A percentile compares a stretch with the other conserved stretches of the same genome.
phyloP scores from a whole-genome alignment of 2,113 vertebrate species.

The Channa maculata region DNA sequence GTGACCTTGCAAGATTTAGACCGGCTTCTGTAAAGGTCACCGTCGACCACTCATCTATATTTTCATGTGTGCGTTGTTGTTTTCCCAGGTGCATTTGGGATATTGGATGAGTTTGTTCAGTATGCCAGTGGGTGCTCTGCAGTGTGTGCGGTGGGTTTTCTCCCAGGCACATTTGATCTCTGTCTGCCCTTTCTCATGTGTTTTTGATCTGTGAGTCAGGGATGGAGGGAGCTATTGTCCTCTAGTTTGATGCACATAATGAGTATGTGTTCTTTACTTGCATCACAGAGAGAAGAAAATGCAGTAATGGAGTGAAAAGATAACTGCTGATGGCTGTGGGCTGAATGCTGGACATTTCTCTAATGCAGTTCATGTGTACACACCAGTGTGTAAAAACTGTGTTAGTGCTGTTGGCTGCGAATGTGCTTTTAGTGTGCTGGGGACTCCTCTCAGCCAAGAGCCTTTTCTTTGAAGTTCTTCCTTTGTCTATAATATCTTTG shows the following conservation, averaged over 20 bases:
- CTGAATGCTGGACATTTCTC: not conserved
- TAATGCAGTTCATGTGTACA: not conserved
- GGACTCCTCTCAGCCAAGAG: slow-evolving; percentile 52
- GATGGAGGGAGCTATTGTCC: slow-evolving; percentile 31
- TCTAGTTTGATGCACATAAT: slow-evolving; percentile 44
- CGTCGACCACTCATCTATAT: slow-evolving; percentile 5
- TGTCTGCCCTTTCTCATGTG: slow-evolving; percentile 51
- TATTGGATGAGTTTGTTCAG: slow-evolving; percentile 13
- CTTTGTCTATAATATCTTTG: slow-evolving; percentile 69
- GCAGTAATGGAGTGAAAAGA: slow-evolving; percentile 24
- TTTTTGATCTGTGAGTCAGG: slow-evolving; percentile 63
- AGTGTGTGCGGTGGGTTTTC: slow-evolving; percentile 52
- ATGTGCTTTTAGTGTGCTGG: slow-evolving; percentile 22
- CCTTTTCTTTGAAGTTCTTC: slow-evolving; percentile 63
- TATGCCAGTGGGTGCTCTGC: slow-evolving; percentile 21
- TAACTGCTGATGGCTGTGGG: slow-evolving; percentile 19
- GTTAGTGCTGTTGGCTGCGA: slow-evolving; percentile 17
- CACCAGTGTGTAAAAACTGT: slow-evolving; percentile 20
- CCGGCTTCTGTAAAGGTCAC: slow-evolving; percentile 19
- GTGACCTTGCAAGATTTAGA: slow-evolving; percentile 7
- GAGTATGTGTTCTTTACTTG: slow-evolving; percentile 23
- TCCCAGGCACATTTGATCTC: slow-evolving; percentile 70
- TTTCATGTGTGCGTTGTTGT: slow-evolving; percentile 1
- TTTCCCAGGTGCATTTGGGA: slow-evolving; percentile 1
- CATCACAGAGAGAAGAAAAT: slow-evolving; percentile 38